phyloP scores from a whole-genome alignment of 2,888 invertebrate species.

The Trichogramma dendrolimi region DNA sequence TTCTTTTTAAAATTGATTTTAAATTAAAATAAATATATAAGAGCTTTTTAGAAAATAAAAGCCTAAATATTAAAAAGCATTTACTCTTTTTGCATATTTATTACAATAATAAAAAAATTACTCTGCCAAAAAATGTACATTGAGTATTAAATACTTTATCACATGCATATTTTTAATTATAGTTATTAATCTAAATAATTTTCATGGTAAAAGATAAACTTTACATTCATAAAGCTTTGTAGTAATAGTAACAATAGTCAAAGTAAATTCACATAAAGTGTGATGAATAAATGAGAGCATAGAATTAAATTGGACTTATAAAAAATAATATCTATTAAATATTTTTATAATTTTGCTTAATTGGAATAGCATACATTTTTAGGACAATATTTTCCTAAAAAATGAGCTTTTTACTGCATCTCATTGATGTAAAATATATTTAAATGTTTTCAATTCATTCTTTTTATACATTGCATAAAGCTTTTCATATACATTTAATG shows the following conservation, averaged over 20 bases:
- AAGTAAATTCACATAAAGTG: background rate
- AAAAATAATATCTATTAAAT: background rate
- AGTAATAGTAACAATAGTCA: background rate
- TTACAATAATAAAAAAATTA: conserved; percentile 2
- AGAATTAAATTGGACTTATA: background rate
- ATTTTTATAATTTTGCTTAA: background rate
- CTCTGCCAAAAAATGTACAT: background rate
- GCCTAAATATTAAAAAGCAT: conserved; percentile 12
- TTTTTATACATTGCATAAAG: background rate
- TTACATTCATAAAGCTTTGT: too few species aligned
- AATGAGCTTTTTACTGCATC: too few species aligned
- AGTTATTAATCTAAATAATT: too few species aligned
- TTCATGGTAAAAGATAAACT: too few species aligned
- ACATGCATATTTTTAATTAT: background rate
- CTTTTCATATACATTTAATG: conserved; percentile 29
- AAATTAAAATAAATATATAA: conserved; percentile 8
- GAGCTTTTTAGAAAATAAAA: conserved; percentile 16
- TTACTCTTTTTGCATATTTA: conserved; percentile 5
- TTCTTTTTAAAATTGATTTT: conserved; percentile 3
- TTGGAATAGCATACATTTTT: background rate
- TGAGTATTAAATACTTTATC: background rate
- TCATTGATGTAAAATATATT: background rate
- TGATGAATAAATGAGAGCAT: background rate
- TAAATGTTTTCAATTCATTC: background rate
- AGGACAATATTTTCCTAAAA: too few species aligned